Evolutionary conservation across 2,888 invertebrate species (phyloP).

Genomic region (Epirrhoe tristata): DNA sequence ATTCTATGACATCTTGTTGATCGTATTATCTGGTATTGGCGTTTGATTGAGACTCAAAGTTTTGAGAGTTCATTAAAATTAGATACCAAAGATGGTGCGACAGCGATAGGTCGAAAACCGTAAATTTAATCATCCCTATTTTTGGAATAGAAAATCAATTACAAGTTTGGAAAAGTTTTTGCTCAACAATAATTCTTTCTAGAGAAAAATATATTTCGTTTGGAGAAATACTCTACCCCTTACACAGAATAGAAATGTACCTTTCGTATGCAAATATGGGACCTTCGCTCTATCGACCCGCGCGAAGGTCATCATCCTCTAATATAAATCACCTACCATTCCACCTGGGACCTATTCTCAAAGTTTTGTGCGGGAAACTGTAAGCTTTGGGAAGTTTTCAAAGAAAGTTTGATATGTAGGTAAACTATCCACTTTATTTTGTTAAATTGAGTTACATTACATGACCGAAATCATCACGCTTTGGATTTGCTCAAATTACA

Average conservation of each 20-base stretch:
- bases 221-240: conserved; percentile 22
- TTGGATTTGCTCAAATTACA: no score
- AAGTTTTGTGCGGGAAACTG: conserved; percentile 1
- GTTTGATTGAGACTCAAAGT: conserved; percentile 70
- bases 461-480: no score
- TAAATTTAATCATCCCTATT: conserved; percentile 5
- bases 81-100: conserved; percentile 27
- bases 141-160: conserved; percentile 9
- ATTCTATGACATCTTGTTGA: conserved; percentile 81
- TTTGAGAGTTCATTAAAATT: conserved; percentile 69
- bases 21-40: conserved; percentile 80
- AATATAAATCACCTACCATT: conserved; percentile 42
- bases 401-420: neutral
- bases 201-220: conserved; percentile 22
- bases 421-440: no score
- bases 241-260: conserved; percentile 16
- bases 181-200: conserved; percentile 22
- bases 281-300: conserved; percentile 30
- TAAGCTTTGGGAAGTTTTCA: neutral
- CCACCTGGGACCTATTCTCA: conserved; percentile 34
- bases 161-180: conserved; percentile 4
- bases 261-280: conserved; percentile 33
- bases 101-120: conserved; percentile 17
- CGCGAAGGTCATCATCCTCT: conserved; percentile 38
- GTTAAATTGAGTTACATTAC: no score